Evolutionary conservation across 2,113 vertebrate species (phyloP).

Genomic region (Orycteropus afer): DNA sequence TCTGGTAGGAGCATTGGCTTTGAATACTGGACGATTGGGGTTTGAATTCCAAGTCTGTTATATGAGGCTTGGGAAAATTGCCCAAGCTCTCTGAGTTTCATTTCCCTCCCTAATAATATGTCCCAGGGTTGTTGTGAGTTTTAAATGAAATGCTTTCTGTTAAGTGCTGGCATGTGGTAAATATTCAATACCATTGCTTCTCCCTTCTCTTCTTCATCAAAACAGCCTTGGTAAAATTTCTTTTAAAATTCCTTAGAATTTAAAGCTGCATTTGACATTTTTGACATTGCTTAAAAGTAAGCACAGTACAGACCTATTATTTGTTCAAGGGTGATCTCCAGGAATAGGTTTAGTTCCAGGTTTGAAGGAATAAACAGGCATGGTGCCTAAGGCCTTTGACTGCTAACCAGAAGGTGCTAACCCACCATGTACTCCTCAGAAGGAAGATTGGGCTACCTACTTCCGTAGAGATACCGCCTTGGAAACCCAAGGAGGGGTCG

Average conservation of each 20-base stretch:
- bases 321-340: no score
- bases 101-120: neutral
- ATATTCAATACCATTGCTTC: fast-evolving
- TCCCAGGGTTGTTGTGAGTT: neutral
- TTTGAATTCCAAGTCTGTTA: neutral
- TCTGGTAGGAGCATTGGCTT: neutral
- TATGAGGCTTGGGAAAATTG: neutral
- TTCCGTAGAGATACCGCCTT: no score
- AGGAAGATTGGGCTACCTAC: no score
- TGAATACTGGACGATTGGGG: neutral
- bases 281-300: neutral
- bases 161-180: neutral
- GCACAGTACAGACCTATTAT: no score
- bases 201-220: neutral
- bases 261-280: neutral
- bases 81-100: neutral
- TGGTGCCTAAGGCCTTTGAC: no score
- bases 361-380: no score
- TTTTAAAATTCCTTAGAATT: neutral
- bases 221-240: neutral
- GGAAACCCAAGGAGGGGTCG: no score
- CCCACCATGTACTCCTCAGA: no score
- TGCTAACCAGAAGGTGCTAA: no score
- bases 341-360: no score
- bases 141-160: neutral